These are phyloP conservation scores for Tapirus indicus DNA, from an alignment of 2,797 vertebrate species.

Conservation along the genomic window DNA sequence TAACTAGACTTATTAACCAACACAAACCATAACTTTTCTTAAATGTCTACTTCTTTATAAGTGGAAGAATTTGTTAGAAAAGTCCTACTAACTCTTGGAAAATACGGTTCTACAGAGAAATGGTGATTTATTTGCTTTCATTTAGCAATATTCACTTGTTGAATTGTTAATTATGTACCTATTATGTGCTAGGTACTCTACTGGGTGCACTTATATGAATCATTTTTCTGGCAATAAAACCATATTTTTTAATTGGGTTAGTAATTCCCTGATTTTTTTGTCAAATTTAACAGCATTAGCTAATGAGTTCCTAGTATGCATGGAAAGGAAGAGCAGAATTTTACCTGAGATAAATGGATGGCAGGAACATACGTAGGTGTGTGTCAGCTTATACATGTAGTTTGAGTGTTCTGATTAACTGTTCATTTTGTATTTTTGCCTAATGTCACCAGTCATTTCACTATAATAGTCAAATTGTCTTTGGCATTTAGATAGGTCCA, in stretches of 20 bases:
- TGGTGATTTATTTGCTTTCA: slow-evolving; percentile 31
- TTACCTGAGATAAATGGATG: background rate
- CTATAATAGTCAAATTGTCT: background rate
- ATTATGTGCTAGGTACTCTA: background rate
- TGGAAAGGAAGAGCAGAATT: background rate
- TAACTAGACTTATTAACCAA: slow-evolving; percentile 67
- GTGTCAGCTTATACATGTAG: background rate
- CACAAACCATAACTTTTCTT: slow-evolving; percentile 57
- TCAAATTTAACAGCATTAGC: background rate
- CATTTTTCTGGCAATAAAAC: slow-evolving; percentile 34
- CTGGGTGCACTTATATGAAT: slow-evolving; percentile 10
- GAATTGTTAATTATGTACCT: slow-evolving; percentile 44
- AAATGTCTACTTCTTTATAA: slow-evolving; percentile 57
- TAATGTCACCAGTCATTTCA: slow-evolving; percentile 1
- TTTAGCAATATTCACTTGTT: slow-evolving; percentile 12
- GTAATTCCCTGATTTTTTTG: slow-evolving; percentile 50
- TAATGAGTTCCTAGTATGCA: background rate
- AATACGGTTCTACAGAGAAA: slow-evolving; percentile 38
- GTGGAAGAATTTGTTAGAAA: background rate
- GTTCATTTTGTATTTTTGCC: background rate
- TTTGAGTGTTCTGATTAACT: background rate
- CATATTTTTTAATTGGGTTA: slow-evolving; percentile 19
- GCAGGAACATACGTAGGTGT: background rate
- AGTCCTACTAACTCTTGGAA: slow-evolving; percentile 49
- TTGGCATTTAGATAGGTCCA: background rate